Evolutionary conservation across 1,140 invertebrate species (phyloP).

Genomic region (Cyrtorhinus lividipennis): DNA sequence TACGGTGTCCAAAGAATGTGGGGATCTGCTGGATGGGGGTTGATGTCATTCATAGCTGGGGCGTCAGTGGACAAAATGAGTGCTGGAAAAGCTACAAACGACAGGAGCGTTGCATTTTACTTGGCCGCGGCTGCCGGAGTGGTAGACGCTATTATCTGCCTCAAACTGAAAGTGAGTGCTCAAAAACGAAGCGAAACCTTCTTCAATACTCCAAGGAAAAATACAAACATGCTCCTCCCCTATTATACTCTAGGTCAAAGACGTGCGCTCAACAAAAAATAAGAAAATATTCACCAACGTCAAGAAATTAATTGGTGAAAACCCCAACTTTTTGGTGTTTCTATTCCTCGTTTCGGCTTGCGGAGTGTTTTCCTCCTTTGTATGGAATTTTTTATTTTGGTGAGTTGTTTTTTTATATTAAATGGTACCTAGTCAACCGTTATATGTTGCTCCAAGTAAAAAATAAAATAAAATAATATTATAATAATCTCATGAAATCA

Average conservation of each 20-base stretch:
- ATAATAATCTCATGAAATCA: not conserved
- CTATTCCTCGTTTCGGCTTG: conserved; percentile 7
- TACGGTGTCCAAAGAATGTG: conserved; percentile 34
- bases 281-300: not conserved
- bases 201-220: too few species aligned
- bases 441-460: not conserved
- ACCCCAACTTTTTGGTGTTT: conserved; percentile 20
- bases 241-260: not conserved
- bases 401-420: not conserved
- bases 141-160: conserved; percentile 22
- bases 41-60: conserved; percentile 28
- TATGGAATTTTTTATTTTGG: conserved; percentile 17
- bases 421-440: not conserved
- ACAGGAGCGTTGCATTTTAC: conserved; percentile 30
- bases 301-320: not conserved
- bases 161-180: conserved; percentile 8
- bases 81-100: conserved; percentile 24
- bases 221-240: not conserved
- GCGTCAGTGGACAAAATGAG: conserved; percentile 29
- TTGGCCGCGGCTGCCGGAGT: conserved; percentile 26
- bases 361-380: conserved; percentile 5
- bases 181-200: too few species aligned
- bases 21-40: conserved; percentile 30
- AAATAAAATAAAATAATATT: not conserved
- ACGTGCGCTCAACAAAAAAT: not conserved